Evolutionary conservation across 1,140 invertebrate species (phyloP), one percentile per base, ranked within the genome.

Genomic region (Lucilia cuprina): DNA sequence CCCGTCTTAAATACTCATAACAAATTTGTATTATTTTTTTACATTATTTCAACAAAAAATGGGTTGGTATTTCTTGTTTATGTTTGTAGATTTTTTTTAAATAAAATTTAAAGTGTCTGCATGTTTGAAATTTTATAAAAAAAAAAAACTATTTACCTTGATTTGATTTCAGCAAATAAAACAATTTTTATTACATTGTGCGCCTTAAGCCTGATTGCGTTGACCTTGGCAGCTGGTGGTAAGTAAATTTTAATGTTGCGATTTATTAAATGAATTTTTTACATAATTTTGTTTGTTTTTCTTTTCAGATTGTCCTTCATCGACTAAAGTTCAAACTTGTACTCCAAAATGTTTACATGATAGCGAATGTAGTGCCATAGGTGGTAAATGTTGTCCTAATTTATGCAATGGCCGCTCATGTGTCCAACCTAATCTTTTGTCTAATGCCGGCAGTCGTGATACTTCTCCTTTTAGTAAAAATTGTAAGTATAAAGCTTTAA

Each of bases 341-440:
- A 93, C 90, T 74, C 94, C 94, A 2, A 94, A 93, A 87, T 95
- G 95, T 86, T 89, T 92, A 70, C 93, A 94, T 77, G 94, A 95
- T 87, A 93, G 92, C 85, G 93, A 95, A 85, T 95, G 95, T 89
- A 92, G 91, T 78, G 86, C 90, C 74, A 91, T 92, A 85, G 94
- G 92, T 86, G 92, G 93, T 88, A 93, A 93, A 86, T 95, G 95
- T 89, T 95, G 95, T 86, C 92, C 94, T 4, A 95, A 95, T 90
- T 91, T 93, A 84, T 95, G 95, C 89, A 94, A 95, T 85, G 91
- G 92, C 25, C 93, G 93, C 85, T 95, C 94, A 2, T 95, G 95
- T 86, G 92, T 92, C 0, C 88, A 92, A 25, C 86, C 93, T 0
- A 93, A 93, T 86, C 35, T 85, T 88, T 17, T 88, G 91, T 84